Percentiles rank a stretch among this genome's conserved stretches.
These are phyloP conservation scores for Heterochromis multidens DNA, from an alignment of 2,113 vertebrate genomes.

Conservation along the genomic window DNA sequence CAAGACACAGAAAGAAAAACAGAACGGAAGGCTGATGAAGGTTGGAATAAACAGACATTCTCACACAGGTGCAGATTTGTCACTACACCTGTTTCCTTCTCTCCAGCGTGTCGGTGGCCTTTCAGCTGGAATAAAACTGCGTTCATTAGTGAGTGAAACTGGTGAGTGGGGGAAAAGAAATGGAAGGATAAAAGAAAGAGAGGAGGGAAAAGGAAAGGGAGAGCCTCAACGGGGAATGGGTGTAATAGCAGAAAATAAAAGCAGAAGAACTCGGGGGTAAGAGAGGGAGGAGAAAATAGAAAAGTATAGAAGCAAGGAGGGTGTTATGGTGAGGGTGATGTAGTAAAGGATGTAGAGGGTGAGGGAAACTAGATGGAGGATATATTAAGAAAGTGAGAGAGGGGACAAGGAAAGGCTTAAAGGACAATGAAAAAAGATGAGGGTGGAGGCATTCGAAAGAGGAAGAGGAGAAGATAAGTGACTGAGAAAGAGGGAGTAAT, in stretches of 20 bases:
- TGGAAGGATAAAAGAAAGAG: not conserved
- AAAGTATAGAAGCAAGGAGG: not conserved
- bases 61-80: not conserved
- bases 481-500: not conserved
- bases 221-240: not conserved
- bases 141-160: slow-evolving; percentile 10
- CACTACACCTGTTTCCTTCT: slow-evolving; percentile 20
- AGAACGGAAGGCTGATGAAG: not conserved
- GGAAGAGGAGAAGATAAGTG: not conserved
- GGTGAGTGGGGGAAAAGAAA: not conserved
- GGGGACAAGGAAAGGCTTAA: not conserved
- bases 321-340: not conserved
- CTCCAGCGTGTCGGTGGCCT: not conserved
- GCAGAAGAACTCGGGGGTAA: too few species aligned
- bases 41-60: not conserved
- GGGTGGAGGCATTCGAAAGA: not conserved
- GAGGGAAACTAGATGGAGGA: not conserved
- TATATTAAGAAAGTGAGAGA: not conserved
- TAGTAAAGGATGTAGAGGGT: not conserved
- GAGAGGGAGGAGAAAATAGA: not conserved
- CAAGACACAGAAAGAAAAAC: not conserved
- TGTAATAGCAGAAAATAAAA: not conserved
- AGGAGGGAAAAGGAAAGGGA: not conserved
- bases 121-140: slow-evolving; percentile 14
- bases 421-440: not conserved